phyloP scores from a whole-genome alignment of 2,797 vertebrate species.

The Momotus momota region DNA sequence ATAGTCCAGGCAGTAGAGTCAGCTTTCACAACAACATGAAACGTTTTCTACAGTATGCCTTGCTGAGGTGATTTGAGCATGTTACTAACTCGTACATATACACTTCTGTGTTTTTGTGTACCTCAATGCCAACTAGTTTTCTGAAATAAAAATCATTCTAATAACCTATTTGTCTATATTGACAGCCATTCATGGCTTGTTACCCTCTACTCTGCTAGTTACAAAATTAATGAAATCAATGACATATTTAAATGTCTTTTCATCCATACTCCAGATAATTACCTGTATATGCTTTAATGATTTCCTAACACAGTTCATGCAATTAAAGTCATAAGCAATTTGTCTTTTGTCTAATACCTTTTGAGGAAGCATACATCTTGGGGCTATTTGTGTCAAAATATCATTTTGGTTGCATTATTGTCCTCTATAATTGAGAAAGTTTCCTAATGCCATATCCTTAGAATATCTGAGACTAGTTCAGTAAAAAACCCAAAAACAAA shows the following conservation, averaged over 20 bases:
- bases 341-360: not conserved
- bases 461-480: not conserved
- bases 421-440: not conserved
- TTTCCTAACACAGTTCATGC: not conserved
- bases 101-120: not conserved
- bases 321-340: not conserved
- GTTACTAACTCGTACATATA: not conserved
- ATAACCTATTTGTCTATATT: not conserved
- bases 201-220: not conserved
- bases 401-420: not conserved
- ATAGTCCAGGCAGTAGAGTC: not conserved
- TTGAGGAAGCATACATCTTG: not conserved
- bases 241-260: slow-evolving; percentile 17
- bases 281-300: not conserved
- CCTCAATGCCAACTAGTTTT: not conserved
- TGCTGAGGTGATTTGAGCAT: not conserved
- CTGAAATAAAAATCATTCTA: not conserved
- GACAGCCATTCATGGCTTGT: not conserved
- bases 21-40: not conserved
- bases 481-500: too few relatives aligned
- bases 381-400: not conserved
- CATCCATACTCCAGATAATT: not conserved
- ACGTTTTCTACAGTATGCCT: not conserved
- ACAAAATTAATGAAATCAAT: not conserved
- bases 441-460: not conserved